Evolutionary conservation across 2,113 vertebrate genomes (phyloP).

Genomic region (Grammomys surdaster): DNA sequence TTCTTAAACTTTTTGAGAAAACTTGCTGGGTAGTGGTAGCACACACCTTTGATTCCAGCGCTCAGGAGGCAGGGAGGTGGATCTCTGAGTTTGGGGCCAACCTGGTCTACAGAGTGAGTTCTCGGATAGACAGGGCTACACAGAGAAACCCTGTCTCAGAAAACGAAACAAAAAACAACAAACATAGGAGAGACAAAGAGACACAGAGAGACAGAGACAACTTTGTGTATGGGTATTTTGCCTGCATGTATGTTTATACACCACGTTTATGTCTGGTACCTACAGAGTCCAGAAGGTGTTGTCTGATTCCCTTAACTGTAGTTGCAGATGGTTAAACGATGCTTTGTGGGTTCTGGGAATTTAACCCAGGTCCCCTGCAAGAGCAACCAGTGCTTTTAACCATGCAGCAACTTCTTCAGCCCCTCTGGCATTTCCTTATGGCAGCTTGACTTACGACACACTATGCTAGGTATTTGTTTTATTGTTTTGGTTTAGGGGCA

Average conservation of each 20-base stretch:
- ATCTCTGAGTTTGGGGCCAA: background rate
- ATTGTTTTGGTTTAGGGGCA: background rate
- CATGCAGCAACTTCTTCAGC: background rate
- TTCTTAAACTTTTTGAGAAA: background rate
- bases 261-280: background rate
- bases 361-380: background rate
- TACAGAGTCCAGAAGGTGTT: background rate
- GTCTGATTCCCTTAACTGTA: background rate
- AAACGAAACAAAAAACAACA: background rate
- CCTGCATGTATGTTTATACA: background rate
- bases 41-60: background rate
- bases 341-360: background rate
- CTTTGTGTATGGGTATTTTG: background rate
- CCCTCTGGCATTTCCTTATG: background rate
- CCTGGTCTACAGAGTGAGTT: background rate
- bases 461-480: background rate
- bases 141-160: background rate
- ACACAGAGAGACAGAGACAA: background rate
- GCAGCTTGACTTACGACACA: background rate
- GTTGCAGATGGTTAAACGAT: background rate
- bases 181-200: background rate
- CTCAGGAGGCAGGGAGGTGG: background rate
- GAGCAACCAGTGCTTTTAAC: background rate
- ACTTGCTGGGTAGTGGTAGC: background rate
- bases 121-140: background rate